Conservation (phyloP, 1,140 invertebrate genomes). For the Zaprionus nigranus region DNA sequence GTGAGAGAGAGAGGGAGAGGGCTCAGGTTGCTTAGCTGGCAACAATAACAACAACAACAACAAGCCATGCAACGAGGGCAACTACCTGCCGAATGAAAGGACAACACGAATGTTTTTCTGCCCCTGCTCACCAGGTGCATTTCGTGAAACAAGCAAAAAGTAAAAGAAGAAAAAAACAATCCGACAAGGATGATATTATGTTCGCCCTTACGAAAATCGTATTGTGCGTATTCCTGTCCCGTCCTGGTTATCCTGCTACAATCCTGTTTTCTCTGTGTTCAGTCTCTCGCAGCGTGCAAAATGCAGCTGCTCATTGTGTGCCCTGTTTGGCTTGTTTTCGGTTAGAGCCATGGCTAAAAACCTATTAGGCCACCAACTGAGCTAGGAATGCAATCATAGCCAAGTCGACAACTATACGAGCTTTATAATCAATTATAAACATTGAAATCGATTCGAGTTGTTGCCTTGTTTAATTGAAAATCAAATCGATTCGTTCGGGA, state of each 20-base stretch:
- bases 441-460: conserved; percentile 16
- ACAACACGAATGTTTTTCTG: conserved; percentile 39
- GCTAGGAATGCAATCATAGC: conserved; percentile 26
- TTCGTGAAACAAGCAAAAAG: conserved; percentile 31
- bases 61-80: conserved; percentile 11
- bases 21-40: conserved; percentile 51
- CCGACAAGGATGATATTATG: conserved; percentile 43
- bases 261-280: conserved; percentile 49
- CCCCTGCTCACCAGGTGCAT: conserved; percentile 62
- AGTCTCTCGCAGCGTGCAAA: conserved; percentile 29
- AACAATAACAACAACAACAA: conserved; percentile 58
- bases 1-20: neutral
- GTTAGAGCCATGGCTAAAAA: conserved; percentile 33
- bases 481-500: neutral
- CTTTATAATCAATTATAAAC: conserved; percentile 37
- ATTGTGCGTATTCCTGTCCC: conserved; percentile 47
- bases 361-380: conserved; percentile 56
- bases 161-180: conserved; percentile 5
- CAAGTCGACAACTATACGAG: conserved; percentile 26
- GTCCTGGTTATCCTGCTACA: conserved; percentile 56
- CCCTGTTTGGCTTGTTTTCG: neutral
- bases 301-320: conserved; percentile 45
- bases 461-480: conserved; percentile 4
- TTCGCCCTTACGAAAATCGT: conserved; percentile 48
- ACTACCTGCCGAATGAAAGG: conserved; percentile 49